A percentile compares a stretch with the other conserved stretches of the same genome.
Evolutionary conservation across 1,140 invertebrate species (phyloP).

Genomic region (Drosophila yakuba): DNA sequence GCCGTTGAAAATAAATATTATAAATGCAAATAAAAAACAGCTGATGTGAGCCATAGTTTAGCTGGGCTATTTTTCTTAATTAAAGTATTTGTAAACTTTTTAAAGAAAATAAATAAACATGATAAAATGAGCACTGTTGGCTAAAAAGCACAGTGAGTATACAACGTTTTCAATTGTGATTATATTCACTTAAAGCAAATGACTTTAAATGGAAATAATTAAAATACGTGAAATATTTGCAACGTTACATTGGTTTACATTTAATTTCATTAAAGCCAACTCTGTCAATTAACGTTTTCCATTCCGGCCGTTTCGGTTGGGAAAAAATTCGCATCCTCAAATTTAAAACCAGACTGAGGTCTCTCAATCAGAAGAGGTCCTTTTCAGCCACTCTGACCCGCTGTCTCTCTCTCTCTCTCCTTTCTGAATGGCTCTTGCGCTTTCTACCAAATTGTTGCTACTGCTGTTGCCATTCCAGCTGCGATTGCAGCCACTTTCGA

Average conservation of each 20-base stretch:
- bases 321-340: background rate
- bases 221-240: background rate
- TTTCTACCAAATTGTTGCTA: conserved; percentile 9
- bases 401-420: background rate
- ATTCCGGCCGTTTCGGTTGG: background rate
- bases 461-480: background rate
- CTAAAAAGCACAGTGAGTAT: background rate
- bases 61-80: conserved; percentile 1
- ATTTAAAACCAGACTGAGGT: conserved; percentile 34
- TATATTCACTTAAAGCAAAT: background rate
- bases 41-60: background rate
- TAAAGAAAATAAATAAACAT: background rate
- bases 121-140: background rate
- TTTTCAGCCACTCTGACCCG: conserved; percentile 13
- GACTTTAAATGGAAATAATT: background rate
- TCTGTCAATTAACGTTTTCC: conserved; percentile 16
- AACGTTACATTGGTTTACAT: background rate
- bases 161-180: background rate
- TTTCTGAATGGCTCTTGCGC: conserved; percentile 2
- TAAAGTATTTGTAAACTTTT: background rate
- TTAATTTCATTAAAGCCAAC: conserved; percentile 28
- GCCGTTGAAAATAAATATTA: background rate
- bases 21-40: background rate
- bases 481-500: conserved; percentile 58
- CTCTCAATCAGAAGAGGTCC: conserved; percentile 42